Evolutionary conservation across 2,888 invertebrate genomes (phyloP).

Genomic region (Omphaloscelis lunosa): DNA sequence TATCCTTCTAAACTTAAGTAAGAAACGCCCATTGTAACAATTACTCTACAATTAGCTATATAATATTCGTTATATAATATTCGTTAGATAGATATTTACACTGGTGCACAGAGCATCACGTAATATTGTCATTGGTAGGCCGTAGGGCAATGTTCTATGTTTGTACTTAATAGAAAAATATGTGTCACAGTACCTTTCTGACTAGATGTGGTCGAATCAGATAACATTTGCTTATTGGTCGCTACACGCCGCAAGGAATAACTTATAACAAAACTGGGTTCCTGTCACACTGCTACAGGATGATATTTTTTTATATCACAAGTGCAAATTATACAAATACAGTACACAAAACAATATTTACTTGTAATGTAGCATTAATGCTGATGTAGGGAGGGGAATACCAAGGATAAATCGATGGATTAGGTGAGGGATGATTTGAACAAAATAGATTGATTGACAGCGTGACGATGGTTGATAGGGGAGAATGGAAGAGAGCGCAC

Average conservation of each 20-base stretch:
- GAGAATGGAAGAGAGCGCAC: not conserved
- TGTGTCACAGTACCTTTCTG: constrained; percentile 71
- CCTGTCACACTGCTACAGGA: constrained; percentile 74
- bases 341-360: not conserved
- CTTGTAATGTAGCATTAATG: not conserved
- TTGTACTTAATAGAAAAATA: constrained; percentile 15
- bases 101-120: not conserved
- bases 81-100: not conserved
- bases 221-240: constrained; percentile 73
- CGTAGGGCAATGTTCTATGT: not conserved
- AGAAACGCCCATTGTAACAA: not conserved
- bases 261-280: constrained; percentile 80
- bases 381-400: not conserved
- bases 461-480: not conserved
- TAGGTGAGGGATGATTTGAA: not conserved
- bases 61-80: too few species aligned
- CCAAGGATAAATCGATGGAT: not conserved
- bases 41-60: not conserved
- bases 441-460: too few species aligned
- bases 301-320: constrained; percentile 61
- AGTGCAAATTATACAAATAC: not conserved
- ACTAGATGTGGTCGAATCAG: constrained; percentile 76
- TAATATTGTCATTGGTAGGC: not conserved
- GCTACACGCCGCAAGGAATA: constrained; percentile 69
- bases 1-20: not conserved